These are phyloP conservation scores for Ceratotherium simum DNA, from an alignment of 2,113 vertebrate genomes.

Conservation along the genomic window DNA sequence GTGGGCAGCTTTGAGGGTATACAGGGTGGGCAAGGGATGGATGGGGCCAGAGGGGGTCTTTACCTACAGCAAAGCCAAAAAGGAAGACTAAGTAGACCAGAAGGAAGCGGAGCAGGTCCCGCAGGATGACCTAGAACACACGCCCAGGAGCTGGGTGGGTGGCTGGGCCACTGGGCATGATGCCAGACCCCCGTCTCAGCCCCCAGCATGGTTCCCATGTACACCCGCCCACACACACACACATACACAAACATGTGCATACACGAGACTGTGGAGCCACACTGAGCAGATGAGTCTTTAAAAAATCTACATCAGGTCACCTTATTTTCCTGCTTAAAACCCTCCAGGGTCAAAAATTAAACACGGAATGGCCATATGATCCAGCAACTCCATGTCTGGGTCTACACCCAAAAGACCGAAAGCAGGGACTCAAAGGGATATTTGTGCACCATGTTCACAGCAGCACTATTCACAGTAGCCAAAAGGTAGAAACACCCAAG, in stretches of 20 bases:
- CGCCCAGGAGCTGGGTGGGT: neutral
- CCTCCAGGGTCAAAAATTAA: neutral
- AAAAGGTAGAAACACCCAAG: neutral
- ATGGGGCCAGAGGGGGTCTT: neutral
- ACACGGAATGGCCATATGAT: neutral
- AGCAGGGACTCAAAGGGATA: neutral
- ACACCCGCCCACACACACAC: neutral
- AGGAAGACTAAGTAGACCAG: conserved; percentile 96
- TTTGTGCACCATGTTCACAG: neutral
- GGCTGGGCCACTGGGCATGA: fast-evolving
- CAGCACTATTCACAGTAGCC: neutral
- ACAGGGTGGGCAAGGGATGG: neutral
- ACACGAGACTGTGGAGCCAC: neutral
- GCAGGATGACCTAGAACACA: conserved; percentile 93
- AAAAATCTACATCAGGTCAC: neutral
- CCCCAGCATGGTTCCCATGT: neutral
- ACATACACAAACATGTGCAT: neutral
- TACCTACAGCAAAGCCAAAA: conserved; percentile 97
- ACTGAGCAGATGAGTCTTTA: neutral
- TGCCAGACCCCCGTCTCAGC: neutral
- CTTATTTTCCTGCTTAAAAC: neutral
- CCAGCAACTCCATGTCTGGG: neutral
- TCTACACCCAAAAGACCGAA: neutral
- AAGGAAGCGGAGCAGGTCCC: conserved; percentile 95
- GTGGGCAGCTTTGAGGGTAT: neutral